Conservation (phyloP, 2,888 invertebrate genomes). For the Lasioglossum morio region DNA sequence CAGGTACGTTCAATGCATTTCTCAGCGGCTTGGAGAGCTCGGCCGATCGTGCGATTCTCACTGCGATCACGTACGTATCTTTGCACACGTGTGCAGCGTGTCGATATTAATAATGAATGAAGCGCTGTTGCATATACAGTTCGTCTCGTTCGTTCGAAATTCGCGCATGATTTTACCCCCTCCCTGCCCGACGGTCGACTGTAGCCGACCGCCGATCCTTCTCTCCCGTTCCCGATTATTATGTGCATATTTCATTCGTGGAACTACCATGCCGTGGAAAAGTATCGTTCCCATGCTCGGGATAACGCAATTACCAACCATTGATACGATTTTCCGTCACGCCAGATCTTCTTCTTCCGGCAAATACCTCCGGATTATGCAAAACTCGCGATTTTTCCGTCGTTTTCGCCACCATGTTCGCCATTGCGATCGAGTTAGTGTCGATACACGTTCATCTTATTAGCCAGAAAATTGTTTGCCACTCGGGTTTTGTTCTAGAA, state of each 20-base stretch:
- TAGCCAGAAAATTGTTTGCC: neutral
- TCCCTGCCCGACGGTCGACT: neutral
- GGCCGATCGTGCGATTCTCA: constrained; percentile 62
- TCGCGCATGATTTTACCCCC: constrained; percentile 52
- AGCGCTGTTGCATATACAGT: constrained; percentile 48
- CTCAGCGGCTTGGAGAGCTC: constrained; percentile 35
- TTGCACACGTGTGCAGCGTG: constrained; percentile 63
- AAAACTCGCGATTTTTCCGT: neutral
- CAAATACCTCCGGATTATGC: constrained; percentile 20
- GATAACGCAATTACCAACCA: constrained; percentile 39
- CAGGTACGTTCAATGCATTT: constrained; percentile 70
- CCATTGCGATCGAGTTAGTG: neutral
- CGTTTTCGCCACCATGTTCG: neutral
- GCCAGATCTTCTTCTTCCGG: neutral
- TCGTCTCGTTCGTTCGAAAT: constrained; percentile 56
- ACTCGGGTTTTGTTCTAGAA: too few relatives aligned
- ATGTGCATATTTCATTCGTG: constrained; percentile 58
- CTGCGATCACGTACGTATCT: constrained; percentile 73
- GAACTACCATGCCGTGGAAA: constrained; percentile 18
- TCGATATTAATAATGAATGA: constrained; percentile 74
- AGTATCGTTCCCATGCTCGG: constrained; percentile 28
- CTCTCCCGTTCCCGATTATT: constrained; percentile 38
- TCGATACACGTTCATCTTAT: neutral
- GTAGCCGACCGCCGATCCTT: constrained; percentile 15
- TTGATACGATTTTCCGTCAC: constrained; percentile 13